phyloP scores from a whole-genome alignment of 2,113 vertebrate genomes.

The Morone saxatilis region DNA sequence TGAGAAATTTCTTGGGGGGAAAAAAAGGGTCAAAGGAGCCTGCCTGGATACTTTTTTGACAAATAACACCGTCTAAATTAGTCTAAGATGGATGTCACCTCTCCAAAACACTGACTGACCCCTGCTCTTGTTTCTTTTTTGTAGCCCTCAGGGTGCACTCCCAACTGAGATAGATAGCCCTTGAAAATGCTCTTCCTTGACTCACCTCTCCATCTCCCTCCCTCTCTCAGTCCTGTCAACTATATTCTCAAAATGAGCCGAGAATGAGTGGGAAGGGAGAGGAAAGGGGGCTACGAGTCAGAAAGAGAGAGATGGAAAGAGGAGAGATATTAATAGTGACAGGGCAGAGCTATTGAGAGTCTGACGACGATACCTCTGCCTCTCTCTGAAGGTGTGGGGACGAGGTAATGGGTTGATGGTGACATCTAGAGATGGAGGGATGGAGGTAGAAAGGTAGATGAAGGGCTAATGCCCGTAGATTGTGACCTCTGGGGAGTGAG shows the following conservation, averaged over 20 bases:
- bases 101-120: constrained; percentile 34
- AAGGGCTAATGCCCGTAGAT: constrained; percentile 71
- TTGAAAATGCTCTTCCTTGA: constrained; percentile 36
- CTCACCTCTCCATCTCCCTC: constrained; percentile 32
- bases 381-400: constrained; percentile 66
- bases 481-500: constrained; percentile 74
- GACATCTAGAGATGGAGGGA: constrained; percentile 66
- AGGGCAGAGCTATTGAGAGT: constrained; percentile 72
- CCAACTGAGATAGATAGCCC: constrained; percentile 29
- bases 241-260: constrained; percentile 65
- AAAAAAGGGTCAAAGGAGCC: background rate
- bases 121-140: constrained; percentile 12
- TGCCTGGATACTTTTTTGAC: background rate
- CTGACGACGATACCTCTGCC: constrained; percentile 55
- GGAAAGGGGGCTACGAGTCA: constrained; percentile 28
- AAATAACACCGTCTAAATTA: constrained; percentile 39
- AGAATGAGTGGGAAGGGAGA: constrained; percentile 52
- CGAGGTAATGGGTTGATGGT: constrained; percentile 70
- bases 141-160: constrained; percentile 20
- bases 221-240: constrained; percentile 38
- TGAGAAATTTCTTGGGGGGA: background rate
- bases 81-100: constrained; percentile 40
- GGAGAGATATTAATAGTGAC: constrained; percentile 78
- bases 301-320: constrained; percentile 60
- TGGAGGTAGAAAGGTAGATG: constrained; percentile 50